A percentile compares a stretch with the other conserved stretches of the same genome.
phyloP scores from a whole-genome alignment of 2,888 invertebrate species.

The Synanthedon formicaeformis region DNA sequence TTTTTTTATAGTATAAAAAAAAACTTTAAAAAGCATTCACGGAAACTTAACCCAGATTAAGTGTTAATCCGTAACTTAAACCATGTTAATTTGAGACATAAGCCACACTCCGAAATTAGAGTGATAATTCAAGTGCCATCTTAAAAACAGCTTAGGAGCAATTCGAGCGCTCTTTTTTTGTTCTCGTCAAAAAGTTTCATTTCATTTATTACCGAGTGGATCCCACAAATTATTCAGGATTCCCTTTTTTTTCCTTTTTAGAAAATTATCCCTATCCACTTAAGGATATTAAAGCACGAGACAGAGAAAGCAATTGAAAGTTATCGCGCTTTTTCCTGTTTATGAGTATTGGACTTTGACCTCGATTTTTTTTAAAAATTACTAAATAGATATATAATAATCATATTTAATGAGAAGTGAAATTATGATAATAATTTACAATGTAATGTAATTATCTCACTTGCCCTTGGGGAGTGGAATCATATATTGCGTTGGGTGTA shows the following conservation, averaged over 20 bases:
- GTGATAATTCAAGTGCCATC: slow-evolving; percentile 22
- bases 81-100: neutral
- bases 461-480: no score
- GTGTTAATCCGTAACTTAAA: no score
- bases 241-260: slow-evolving; percentile 48
- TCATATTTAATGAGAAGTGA: no score
- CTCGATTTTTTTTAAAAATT: no score
- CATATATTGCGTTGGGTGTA: no score
- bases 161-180: slow-evolving; percentile 27
- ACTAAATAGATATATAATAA: no score
- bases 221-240: slow-evolving; percentile 55
- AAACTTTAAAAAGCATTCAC: no score
- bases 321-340: slow-evolving; percentile 29
- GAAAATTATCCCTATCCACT: slow-evolving; percentile 63
- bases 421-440: no score
- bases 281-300: slow-evolving; percentile 58
- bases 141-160: slow-evolving; percentile 8
- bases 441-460: no score
- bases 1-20: no score
- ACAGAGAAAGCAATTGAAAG: slow-evolving; percentile 39
- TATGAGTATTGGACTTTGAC: slow-evolving; percentile 7
- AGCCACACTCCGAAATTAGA: slow-evolving; percentile 14
- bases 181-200: slow-evolving; percentile 54
- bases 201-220: slow-evolving; percentile 53
- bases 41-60: no score